Percentiles rank a stretch among this genome's conserved stretches.
These are phyloP conservation scores for Aleiodes sp. DNA, from an alignment of 1,140 invertebrate genomes.

Conservation along the genomic window DNA sequence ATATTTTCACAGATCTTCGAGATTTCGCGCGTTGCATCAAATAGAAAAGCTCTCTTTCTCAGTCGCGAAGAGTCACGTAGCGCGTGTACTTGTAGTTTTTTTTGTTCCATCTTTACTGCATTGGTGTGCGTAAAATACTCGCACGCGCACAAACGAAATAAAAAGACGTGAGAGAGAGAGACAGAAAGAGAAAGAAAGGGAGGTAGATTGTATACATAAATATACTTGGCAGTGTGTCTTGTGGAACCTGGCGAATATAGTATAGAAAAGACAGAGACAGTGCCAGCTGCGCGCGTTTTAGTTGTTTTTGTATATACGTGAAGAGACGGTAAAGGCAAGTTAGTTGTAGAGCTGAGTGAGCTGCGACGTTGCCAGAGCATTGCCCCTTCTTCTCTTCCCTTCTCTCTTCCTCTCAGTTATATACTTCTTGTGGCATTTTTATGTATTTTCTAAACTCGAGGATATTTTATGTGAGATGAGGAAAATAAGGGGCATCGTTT, in stretches of 20 bases:
- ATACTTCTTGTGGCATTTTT: background rate
- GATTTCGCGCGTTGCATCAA: background rate
- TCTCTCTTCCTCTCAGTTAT: background rate
- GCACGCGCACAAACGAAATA: slow-evolving; percentile 22
- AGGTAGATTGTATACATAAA: slow-evolving; percentile 20
- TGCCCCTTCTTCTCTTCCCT: slow-evolving; percentile 37
- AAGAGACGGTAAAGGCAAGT: slow-evolving; percentile 30
- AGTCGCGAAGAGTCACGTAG: slow-evolving; percentile 26
- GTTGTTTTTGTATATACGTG: slow-evolving; percentile 10
- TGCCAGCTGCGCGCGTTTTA: slow-evolving; percentile 19
- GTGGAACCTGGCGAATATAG: slow-evolving; percentile 11
- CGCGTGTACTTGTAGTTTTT: slow-evolving; percentile 17
- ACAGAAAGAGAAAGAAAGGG: slow-evolving; percentile 2
- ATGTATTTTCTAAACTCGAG: slow-evolving; percentile 8
- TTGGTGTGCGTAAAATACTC: slow-evolving; percentile 8
- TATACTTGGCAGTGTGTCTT: background rate
- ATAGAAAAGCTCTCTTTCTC: slow-evolving; percentile 4
- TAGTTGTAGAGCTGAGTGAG: slow-evolving; percentile 33
- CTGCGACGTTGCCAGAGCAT: slow-evolving; percentile 56
- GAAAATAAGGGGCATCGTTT: background rate
- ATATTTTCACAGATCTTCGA: too few relatives aligned
- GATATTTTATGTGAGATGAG: background rate
- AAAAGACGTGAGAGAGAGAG: slow-evolving; percentile 26
- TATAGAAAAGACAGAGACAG: slow-evolving; percentile 9
- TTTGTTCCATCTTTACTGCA: background rate